phyloP scores from a whole-genome alignment of 2,888 invertebrate species.

The Clistopyga incitator region DNA sequence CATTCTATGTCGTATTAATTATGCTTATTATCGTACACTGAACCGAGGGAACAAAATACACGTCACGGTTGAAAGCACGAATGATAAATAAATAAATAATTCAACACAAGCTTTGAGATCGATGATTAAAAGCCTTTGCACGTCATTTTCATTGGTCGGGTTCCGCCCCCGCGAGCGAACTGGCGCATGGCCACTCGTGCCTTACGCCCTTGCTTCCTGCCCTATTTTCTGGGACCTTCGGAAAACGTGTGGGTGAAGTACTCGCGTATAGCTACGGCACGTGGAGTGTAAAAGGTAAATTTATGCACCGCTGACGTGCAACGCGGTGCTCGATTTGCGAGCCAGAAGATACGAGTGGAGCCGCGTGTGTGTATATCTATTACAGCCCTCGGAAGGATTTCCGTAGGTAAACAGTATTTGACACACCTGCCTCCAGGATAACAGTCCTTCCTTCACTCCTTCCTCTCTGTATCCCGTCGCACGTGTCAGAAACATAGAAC shows the following conservation, averaged over 20 bases:
- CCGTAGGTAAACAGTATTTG: slow-evolving; percentile 37
- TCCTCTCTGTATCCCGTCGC: neutral
- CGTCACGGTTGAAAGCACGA: too few relatives aligned
- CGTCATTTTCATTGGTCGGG: slow-evolving; percentile 23
- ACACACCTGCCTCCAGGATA: slow-evolving; percentile 32
- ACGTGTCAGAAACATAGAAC: slow-evolving; percentile 3
- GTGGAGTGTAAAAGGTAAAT: slow-evolving; percentile 41
- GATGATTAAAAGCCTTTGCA: slow-evolving; percentile 8
- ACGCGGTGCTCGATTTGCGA: slow-evolving; percentile 20
- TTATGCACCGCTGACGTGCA: slow-evolving; percentile 51
- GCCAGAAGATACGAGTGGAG: slow-evolving; percentile 16
- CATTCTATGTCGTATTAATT: too few relatives aligned
- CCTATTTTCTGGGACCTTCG: slow-evolving; percentile 8
- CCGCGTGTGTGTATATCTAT: slow-evolving; percentile 9
- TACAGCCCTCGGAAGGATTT: slow-evolving; percentile 17
- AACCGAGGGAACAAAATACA: too few relatives aligned
- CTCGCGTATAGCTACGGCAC: neutral
- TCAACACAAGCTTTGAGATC: neutral
- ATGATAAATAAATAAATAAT: too few relatives aligned
- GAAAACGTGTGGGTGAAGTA: neutral
- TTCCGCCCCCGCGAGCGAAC: neutral
- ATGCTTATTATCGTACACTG: neutral
- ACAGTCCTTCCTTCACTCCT: neutral
- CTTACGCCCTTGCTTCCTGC: slow-evolving; percentile 19
- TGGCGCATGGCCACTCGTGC: slow-evolving; percentile 52